Conservation (phyloP, 2,888 invertebrate species). For the Eilema depressum region DNA sequence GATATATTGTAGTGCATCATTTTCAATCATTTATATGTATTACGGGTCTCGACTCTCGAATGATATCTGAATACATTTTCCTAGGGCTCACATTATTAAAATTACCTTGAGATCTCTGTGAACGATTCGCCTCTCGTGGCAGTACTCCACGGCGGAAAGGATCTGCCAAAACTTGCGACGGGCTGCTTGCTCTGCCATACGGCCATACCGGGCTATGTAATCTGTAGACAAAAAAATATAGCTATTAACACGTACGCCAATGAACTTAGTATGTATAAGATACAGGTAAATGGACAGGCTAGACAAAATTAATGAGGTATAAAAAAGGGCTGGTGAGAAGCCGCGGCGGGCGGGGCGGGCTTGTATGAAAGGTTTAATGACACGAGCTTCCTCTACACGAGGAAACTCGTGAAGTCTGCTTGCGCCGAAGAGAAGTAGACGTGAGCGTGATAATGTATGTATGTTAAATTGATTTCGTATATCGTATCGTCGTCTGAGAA, state of each 20-base stretch:
- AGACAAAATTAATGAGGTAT: too few relatives aligned
- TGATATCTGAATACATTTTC: neutral
- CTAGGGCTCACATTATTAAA: constrained; percentile 17
- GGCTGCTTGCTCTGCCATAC: constrained; percentile 97
- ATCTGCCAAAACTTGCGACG: constrained; percentile 98
- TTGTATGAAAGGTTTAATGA: too few relatives aligned
- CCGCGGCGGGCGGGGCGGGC: too few relatives aligned
- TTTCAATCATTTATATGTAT: neutral
- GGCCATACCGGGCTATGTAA: constrained; percentile 97
- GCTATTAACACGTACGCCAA: constrained; percentile 3
- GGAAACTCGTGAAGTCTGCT: neutral
- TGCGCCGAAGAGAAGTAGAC: too few relatives aligned
- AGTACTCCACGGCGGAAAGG: constrained; percentile 98
- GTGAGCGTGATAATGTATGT: too few relatives aligned
- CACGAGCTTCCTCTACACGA: too few relatives aligned
- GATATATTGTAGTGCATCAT: neutral
- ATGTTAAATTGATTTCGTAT: too few relatives aligned
- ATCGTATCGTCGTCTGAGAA: neutral
- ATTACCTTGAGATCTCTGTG: constrained; percentile 97
- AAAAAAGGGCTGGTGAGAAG: too few relatives aligned
- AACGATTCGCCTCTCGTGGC: constrained; percentile 96
- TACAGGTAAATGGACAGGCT: too few relatives aligned
- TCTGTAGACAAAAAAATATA: constrained; percentile 84
- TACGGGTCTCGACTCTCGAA: too few relatives aligned
- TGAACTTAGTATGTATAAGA: neutral